phyloP scores from a whole-genome alignment of 1,140 invertebrate species.

The Zaprionus ghesquierei region DNA sequence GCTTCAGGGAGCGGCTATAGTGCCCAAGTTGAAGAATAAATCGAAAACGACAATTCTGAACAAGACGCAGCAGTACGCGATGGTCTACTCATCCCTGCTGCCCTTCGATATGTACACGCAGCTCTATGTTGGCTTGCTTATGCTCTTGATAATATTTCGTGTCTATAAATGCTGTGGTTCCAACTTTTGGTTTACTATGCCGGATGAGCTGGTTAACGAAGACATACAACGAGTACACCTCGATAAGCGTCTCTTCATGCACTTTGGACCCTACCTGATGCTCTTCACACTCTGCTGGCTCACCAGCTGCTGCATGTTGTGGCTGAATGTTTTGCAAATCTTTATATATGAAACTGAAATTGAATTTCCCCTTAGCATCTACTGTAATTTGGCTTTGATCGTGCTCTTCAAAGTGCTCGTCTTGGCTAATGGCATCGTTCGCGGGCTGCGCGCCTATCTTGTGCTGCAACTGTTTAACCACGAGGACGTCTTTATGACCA shows the following conservation, averaged over 20 bases:
- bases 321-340: not conserved
- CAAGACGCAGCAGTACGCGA: not conserved
- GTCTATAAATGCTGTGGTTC: slow-evolving; percentile 21
- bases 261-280: slow-evolving; percentile 17
- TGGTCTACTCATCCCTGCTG: slow-evolving; percentile 7
- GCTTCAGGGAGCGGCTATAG: slow-evolving; percentile 12
- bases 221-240: not conserved
- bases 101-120: not conserved
- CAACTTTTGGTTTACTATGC: not conserved
- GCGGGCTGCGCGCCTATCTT: not conserved
- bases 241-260: not conserved
- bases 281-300: slow-evolving; percentile 13
- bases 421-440: not conserved
- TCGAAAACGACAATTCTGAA: not conserved
- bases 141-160: not conserved
- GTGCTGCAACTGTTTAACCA: not conserved
- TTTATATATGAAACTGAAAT: too few species aligned
- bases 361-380: not conserved
- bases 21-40: not conserved
- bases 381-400: not conserved
- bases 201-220: not conserved
- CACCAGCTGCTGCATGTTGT: not conserved
- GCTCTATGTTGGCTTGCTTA: fast-evolving
- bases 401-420: slow-evolving; percentile 34
- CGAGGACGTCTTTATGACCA: not conserved